phyloP scores from a whole-genome alignment of 2,888 invertebrate species.

The Drosophila dives region DNA sequence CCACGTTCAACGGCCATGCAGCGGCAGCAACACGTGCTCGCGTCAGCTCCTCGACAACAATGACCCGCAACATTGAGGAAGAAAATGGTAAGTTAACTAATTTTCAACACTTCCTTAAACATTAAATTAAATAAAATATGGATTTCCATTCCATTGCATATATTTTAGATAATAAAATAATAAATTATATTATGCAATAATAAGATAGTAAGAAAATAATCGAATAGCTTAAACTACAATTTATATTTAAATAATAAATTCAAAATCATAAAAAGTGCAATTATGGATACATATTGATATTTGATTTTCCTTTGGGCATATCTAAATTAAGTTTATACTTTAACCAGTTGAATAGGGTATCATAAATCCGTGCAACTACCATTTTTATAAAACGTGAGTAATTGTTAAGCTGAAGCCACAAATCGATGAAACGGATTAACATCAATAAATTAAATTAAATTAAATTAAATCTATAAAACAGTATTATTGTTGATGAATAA shows the following conservation, averaged over 20 bases:
- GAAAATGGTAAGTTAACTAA: slow-evolving; percentile 83
- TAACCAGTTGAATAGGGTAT: neutral
- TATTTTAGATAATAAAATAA: neutral
- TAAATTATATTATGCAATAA: neutral
- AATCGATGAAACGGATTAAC: slow-evolving; percentile 2
- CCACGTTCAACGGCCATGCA: slow-evolving; percentile 64
- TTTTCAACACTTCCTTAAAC: slow-evolving; percentile 20
- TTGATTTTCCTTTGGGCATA: too few species aligned
- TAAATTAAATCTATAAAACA: neutral
- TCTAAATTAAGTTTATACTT: neutral
- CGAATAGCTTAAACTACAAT: neutral
- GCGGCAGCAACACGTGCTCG: slow-evolving; percentile 77
- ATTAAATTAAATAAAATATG: slow-evolving; percentile 4
- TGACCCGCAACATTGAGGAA: slow-evolving; percentile 84
- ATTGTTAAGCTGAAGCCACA: neutral
- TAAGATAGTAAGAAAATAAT: too few species aligned
- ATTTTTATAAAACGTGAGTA: neutral
- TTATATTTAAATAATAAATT: neutral
- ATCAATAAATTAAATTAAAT: neutral
- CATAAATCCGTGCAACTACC: too few species aligned
- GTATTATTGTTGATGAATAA: neutral
- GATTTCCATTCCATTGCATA: too few species aligned
- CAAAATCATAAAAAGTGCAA: too few species aligned
- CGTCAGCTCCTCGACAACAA: slow-evolving; percentile 81
- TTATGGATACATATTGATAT: neutral